Base-by-base conservation (phyloP, 23 tunicate genomes). In the Phallusia fumigata region DNA sequence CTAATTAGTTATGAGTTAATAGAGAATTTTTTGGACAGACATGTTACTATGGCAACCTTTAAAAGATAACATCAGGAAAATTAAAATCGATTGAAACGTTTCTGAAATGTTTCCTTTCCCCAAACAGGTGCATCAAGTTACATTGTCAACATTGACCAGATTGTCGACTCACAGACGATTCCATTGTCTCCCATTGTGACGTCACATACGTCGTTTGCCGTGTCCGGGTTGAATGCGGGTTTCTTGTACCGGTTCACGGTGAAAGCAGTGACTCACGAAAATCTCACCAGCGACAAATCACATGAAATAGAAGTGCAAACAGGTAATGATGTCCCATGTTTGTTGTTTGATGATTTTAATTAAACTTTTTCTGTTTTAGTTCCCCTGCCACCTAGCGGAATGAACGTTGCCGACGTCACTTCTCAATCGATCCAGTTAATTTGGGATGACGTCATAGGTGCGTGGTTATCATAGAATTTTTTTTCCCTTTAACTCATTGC, bases 361-460 rank as follows among this genome's bases (percentile, higher is more conserved):
- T 5, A 40, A 5, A 40, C 10, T 40, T 40, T 3, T 58, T 1
- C 26, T 58, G 8, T 81, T 81, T 32, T 77, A 52, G 80, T 75
- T 51, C 86, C 86, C 18, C 44, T 35, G 28, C 52, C 80, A 75
- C 80, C 86, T 1, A 28, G 79, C 30, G 50, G 73, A 24, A 19
- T 89, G 21, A 33, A 21, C 0, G 77, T 77, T 32, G 81, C 6
- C 13, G 80, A 52, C 36, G 85, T 89, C 45, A 89, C 93, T 50
- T 74, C 93, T 8, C 65, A 84, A 18, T 31, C 81, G 19, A 73
- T 80, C 0, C 75, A 52, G 15, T 44, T 89, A 11, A 22, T 52
- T 21, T 89, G 93, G 93, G 84, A 50, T 31, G n/a, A 65, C 35
- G 93, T 89, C 18, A 81, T 33, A 76, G 91, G 91, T 87, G 31